These are phyloP conservation scores for Sebastes cheni DNA, from an alignment of 2,797 vertebrate genomes.

Conservation along the genomic window DNA sequence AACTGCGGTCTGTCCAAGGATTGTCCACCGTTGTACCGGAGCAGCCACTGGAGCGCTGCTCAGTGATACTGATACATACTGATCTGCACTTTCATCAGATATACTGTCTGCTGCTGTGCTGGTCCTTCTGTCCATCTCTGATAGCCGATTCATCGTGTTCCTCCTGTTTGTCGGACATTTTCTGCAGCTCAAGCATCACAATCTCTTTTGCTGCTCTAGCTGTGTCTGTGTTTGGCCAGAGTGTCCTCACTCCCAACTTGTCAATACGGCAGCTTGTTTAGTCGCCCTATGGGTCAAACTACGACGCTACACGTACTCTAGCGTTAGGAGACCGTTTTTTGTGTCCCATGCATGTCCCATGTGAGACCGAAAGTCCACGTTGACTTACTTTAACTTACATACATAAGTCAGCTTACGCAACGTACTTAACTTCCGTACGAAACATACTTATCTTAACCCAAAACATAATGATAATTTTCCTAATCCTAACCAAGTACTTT, in stretches of 20 bases:
- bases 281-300: no score
- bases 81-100: constrained; percentile 36
- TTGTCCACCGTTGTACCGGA: background rate
- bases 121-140: background rate
- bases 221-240: background rate
- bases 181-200: background rate
- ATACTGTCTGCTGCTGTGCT: background rate
- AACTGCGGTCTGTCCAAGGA: background rate
- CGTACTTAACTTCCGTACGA: no score
- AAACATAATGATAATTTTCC: no score
- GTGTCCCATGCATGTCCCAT: background rate
- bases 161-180: background rate
- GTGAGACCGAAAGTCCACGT: no score
- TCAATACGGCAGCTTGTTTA: no score
- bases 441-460: no score
- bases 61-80: constrained; percentile 5
- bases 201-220: background rate
- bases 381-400: no score
- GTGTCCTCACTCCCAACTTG: no score
- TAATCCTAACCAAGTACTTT: no score
- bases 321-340: background rate
- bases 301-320: no score
- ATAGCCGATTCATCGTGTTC: background rate
- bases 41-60: background rate
- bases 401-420: no score